Conservation (phyloP, 2,888 invertebrate genomes). For the Eledone cirrhosa region DNA sequence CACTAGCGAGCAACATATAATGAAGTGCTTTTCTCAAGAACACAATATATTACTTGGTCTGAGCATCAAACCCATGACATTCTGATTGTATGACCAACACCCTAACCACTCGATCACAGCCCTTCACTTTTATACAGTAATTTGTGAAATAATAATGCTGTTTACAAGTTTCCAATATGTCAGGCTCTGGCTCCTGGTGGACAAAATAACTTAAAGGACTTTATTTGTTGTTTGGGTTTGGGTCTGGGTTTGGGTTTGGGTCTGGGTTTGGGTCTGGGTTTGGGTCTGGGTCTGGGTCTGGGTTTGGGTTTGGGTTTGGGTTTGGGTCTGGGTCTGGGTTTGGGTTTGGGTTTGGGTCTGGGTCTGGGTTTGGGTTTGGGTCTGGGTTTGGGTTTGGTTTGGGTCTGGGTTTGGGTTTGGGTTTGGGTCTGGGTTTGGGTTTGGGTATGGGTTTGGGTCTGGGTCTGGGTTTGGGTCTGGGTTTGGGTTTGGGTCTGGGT, state of each 20-base stretch:
- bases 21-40: no score
- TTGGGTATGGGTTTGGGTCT: not conserved
- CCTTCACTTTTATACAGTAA: no score
- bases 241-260: not conserved
- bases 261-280: not conserved
- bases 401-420: not conserved
- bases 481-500: not conserved
- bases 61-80: no score
- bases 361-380: not conserved
- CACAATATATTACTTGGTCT: no score
- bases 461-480: not conserved
- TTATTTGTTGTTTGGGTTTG: not conserved
- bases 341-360: not conserved
- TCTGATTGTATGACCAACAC: no score
- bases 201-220: no score
- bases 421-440: not conserved
- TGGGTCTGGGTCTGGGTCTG: slow-evolving; percentile 6
- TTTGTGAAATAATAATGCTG: no score
- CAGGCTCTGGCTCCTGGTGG: no score
- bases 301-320: not conserved
- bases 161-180: no score
- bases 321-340: not conserved
- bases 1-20: no score
- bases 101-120: no score
- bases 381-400: not conserved